Evolutionary conservation across 2,113 vertebrate species (phyloP), one percentile per base, ranked within the genome.

Genomic region (Desmodus rotundus): DNA sequence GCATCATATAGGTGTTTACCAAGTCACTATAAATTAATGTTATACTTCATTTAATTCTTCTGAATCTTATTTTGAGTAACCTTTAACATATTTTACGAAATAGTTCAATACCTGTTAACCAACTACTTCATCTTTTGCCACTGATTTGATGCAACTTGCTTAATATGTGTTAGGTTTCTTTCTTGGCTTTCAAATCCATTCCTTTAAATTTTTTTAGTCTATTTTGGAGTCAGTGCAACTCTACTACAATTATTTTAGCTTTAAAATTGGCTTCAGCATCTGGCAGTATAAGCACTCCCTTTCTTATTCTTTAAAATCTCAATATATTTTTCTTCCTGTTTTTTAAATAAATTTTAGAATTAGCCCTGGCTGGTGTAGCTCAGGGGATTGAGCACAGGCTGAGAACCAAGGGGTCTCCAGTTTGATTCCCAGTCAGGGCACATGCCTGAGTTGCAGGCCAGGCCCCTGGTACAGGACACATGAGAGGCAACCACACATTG

Each of bases 151-250:
- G 3, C 41, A 95, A 68, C 24, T 56, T 56, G 31, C 5, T 89
- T 78, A 94, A 41, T 92, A 87, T 31, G 2, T 68, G 72, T 92
- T 38, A 83, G 54, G 24, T 95, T 33, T 87, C 50, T 86, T 86
- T 54, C 16, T 76, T 97, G 74, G 89, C 41, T 93, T 91, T 96
- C 43, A 93, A 3, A 89, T 94, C 50, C 67, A 56, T 73, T 96
- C 14, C 78, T 96, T 95, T 86, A 74, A 47, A 82, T n/a, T 95
- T 95, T 93, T 83, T 38, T 26, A 92, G 85, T 68, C n/a, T 92
- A 92, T 70, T 93, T 93, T 94, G 28, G 43, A 96, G 38, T 61
- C 77, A 80, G 13, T 61, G 9, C 67, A 89, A 68, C 41, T 92
- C 52, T 68, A 86, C 67, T 67, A 50, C 80, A 94, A 87, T 90